Base-by-base conservation (phyloP, 2,797 vertebrate species). In the Rhinella marina region DNA sequence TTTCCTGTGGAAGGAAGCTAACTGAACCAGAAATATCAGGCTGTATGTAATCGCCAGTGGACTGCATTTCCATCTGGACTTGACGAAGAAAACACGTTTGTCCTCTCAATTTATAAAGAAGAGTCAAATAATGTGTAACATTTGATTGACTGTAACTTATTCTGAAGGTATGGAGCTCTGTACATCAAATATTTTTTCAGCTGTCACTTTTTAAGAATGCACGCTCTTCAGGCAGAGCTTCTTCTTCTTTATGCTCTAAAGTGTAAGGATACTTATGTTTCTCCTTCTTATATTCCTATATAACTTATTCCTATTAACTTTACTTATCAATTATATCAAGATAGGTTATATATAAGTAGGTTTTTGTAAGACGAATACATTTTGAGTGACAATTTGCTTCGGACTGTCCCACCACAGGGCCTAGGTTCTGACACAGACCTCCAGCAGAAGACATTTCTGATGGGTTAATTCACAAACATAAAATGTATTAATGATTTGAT, bases 41-140 rank as follows among this genome's bases (percentile, higher is more conserved):
- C 25, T 21, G 86, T 91, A 68, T 89, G 86, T 90, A 88, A 79
- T 85, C 89, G 81, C 56, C 66, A 23, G 41, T 56, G 75, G 57
- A 83, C 75, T 84, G 32, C 88, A 68, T 85, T 91, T 89, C 85
- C 87, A 91, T 88, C 90, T 92, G 89, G 91, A 90, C 90, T 88
- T 82, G 81, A 66, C 16, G 86, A 52, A 81, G 54, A 19, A 59
- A 0, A 13, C 23, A 84, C 84, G 13, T 75, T 87, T 86, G 77
- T 87, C 62, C 27, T 54, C 50, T 80, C 75, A 70, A 23, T 82
- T 82, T 81, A 48, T 10, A 62, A 57, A n/a, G 9, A 75, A 64
- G n/a, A 64, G 32, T 25, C 32, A 64, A 50, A 81, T n/a, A 81
- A 50, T 66, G 48, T 50, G 66, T 50, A 66, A 14, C 13, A 25